These are phyloP conservation scores for Cacatua alba DNA, from an alignment of 2,113 vertebrate species.

Conservation along the genomic window DNA sequence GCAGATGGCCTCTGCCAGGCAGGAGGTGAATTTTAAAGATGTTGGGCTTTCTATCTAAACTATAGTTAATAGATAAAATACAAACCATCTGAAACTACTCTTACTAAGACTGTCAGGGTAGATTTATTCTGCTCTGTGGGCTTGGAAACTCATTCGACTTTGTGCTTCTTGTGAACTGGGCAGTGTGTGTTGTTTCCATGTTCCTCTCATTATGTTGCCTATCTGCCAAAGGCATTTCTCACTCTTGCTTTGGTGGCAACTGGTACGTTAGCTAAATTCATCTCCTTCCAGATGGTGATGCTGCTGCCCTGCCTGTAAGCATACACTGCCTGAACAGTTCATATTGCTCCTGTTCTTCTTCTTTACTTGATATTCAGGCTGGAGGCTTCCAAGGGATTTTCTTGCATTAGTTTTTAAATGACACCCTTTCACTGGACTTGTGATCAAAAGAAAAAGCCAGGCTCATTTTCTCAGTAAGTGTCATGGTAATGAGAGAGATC, in stretches of 20 bases:
- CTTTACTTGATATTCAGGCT: conserved; percentile 12
- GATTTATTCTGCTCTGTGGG: not conserved
- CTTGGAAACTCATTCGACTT: not conserved
- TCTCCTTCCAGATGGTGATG: conserved; percentile 59
- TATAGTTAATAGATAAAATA: not conserved
- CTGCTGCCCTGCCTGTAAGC: not conserved
- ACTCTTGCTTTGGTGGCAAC: conserved; percentile 34
- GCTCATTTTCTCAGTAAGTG: conserved; percentile 33
- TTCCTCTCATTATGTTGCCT: not conserved
- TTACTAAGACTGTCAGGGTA: not conserved
- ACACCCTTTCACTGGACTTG: conserved; percentile 30
- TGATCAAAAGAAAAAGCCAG: conserved; percentile 33
- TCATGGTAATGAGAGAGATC: not conserved
- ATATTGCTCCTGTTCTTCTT: conserved; percentile 2
- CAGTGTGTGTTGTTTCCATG: not conserved
- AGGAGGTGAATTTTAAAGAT: not conserved
- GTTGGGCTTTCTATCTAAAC: not conserved
- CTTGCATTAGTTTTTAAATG: conserved; percentile 25
- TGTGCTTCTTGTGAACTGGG: not conserved
- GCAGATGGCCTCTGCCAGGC: not conserved
- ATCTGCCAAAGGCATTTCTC: conserved; percentile 53
- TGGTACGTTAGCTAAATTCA: not conserved
- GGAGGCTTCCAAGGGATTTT: conserved; percentile 59
- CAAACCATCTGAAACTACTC: not conserved
- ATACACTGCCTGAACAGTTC: not conserved